phyloP scores from a whole-genome alignment of 2,113 vertebrate species.

The Notechis scutatus region DNA sequence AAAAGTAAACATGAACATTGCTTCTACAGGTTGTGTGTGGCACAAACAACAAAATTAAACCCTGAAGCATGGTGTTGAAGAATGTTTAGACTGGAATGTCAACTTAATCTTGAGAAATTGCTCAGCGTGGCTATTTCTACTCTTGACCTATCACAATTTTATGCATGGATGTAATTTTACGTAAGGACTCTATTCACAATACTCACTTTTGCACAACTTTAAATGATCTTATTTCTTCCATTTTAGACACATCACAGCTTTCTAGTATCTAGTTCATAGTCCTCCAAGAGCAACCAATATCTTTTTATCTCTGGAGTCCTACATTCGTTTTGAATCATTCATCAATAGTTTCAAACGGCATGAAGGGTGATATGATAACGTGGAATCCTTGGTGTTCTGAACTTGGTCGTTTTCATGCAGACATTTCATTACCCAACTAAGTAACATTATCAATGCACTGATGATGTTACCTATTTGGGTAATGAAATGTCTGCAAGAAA shows the following conservation, averaged over 20 bases:
- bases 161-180: neutral
- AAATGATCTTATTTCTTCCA: neutral
- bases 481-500: no score
- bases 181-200: neutral
- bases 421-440: no score
- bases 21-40: neutral
- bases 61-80: neutral
- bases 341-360: neutral
- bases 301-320: neutral
- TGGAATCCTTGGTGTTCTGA: neutral
- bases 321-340: neutral
- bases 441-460: no score
- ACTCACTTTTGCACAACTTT: neutral
- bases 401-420: no score
- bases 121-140: neutral
- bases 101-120: neutral
- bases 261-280: neutral
- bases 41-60: neutral
- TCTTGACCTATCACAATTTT: neutral
- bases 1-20: conserved; percentile 1
- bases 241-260: neutral
- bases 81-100: neutral
- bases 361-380: neutral
- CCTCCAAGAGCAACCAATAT: neutral
- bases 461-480: no score